phyloP scores from a whole-genome alignment of 2,113 vertebrate species.

The Isichthys henryi region DNA sequence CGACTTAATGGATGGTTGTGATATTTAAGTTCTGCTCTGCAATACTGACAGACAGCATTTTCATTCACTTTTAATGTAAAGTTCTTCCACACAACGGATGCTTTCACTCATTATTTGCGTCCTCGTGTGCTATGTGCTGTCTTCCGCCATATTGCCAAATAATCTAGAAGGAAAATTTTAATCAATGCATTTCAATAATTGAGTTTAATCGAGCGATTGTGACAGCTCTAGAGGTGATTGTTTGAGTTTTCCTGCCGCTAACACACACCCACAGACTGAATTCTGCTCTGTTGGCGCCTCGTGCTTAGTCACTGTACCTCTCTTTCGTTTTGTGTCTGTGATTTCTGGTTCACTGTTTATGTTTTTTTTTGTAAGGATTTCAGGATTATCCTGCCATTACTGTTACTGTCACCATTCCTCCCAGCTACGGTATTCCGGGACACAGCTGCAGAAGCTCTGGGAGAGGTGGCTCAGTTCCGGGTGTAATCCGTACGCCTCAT shows the following conservation, averaged over 20 bases:
- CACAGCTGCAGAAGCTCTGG: constrained; percentile 15
- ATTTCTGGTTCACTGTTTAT: background rate
- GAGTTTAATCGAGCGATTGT: background rate
- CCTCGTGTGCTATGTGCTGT: background rate
- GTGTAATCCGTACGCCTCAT: constrained; percentile 16
- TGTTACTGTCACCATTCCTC: background rate
- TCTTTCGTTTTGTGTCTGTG: background rate
- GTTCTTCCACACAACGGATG: background rate
- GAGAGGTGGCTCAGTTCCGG: background rate
- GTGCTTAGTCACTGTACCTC: background rate
- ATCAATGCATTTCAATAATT: background rate
- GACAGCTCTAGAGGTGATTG: background rate
- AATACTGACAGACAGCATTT: background rate
- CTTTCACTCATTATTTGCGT: background rate
- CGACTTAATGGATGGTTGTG: background rate
- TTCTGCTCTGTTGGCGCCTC: background rate
- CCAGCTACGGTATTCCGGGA: background rate
- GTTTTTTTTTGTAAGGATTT: background rate
- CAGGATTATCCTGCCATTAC: background rate
- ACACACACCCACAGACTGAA: background rate
- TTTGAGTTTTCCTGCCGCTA: background rate
- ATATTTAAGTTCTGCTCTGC: background rate
- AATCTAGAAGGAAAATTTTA: background rate
- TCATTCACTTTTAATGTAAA: background rate
- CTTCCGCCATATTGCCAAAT: background rate